Evolutionary conservation across 2,888 invertebrate species (phyloP), one percentile per base, ranked within the genome.

Genomic region (Hirtodrosophila alboralis): DNA sequence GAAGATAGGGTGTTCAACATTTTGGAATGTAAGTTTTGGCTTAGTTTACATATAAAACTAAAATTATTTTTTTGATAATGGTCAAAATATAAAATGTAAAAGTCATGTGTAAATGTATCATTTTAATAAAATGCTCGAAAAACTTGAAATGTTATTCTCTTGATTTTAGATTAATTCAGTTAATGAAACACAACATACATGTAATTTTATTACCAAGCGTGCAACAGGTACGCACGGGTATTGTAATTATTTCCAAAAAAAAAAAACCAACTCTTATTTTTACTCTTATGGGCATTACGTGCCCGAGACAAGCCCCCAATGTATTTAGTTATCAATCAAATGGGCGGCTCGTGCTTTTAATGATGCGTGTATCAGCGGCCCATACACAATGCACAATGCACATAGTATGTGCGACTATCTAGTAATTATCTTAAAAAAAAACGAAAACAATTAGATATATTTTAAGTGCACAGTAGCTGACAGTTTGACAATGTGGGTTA

Each of bases 391-490:
- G 28, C 26, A 34, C 6, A 41, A 21, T 26, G 28, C 3, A n/a
- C 4, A 34, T 7, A n/a, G n/a, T n/a, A 9, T 30, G 28, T 21
- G 10, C 44, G 23, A 26, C 40, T 49, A 36, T 30, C 21, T 27
- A 18, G 30, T 52, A 61, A 69, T 51, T 66, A 66, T 37, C 30
- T 44, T 37, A 26, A 30, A 13, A 41, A 26, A 30, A 13, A 41
- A 52, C 34, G 65, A 33, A 59, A 47, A n/a, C 44, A 71, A 71
- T 58, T 58, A 31, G 36, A 31, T 26, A 0, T 33, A 30, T 28
- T 44, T 45, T 49, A 48, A 44, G 13, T 30, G 43, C 48, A 34
- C 53, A 28, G 72, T 40, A 54, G 72, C 38, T 47, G 73, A 44
- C 66, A 53, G 26, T 49, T 41, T 59, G 27, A 47, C 40, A 21